Base-by-base conservation (phyloP, 2,888 invertebrate species). In the Argynnis bischoffii region DNA sequence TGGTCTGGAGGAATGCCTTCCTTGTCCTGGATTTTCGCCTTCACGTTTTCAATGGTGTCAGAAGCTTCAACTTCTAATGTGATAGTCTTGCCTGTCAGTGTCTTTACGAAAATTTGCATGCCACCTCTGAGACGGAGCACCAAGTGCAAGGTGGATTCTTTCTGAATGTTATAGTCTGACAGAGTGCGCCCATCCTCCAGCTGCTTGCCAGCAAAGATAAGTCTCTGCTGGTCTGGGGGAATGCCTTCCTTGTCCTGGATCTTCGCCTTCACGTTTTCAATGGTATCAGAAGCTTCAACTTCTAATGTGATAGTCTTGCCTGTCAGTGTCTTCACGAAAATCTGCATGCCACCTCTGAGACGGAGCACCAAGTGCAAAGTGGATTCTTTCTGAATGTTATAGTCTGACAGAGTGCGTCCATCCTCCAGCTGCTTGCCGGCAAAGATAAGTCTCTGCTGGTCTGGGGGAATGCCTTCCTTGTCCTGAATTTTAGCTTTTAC, bases 11-110 rank as follows among this genome's bases (percentile, higher is more conserved):
- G 94, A 73, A 94, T 94, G 2, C 93, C 93, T 63, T 78, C 78
- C 6, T 77, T 76, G 14, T 78, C 78, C 1, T 76, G 69, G 3
- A 77, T 79, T 6, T 77, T 79, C 1, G 79, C 77, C 46, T 79
- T 79, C 8, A 77, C 79, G 66, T 77, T 79, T 60, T 84, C 84
- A 2, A 84, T 84, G 0, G 83, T 83, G 63, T 84, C 84, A 0
- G 67, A 70, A 1, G 94, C 85, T 77, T 95, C 95, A 0, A 94
- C 92, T 78, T 84, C 89, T 6, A 93, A 75, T 0, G 93, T 93
- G 72, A 94, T 94, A n/a, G 94, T 94, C 73, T 94, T 94, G 8
- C 94, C 94, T 11, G 87, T 90, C 68, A 88, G 74, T 3, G 88
- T 90, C 67, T 77, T 77, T 0, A 71, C 70, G n/a, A 71, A 71